A percentile compares a stretch with the other conserved stretches of the same genome.
Evolutionary conservation across 2,797 vertebrate genomes (phyloP).

Genomic region (Pseudotriccus pelzelni): DNA sequence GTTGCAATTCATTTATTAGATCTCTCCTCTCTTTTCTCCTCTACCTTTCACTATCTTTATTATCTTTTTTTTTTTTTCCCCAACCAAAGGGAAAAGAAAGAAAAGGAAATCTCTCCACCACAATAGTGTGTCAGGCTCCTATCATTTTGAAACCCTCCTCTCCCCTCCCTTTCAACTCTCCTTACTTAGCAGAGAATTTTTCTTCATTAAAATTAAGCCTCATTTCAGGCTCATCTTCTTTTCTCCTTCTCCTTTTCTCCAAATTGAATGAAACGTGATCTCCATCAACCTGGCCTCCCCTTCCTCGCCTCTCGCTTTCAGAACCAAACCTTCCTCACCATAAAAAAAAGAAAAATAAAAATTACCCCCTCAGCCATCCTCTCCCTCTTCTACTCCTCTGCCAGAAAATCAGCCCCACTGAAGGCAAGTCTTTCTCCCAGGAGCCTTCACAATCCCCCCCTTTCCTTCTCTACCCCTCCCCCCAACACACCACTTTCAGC

Average conservation of each 20-base stretch:
- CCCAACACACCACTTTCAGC: background rate
- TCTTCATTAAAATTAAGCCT: slow-evolving; percentile 79
- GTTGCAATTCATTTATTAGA: slow-evolving; percentile 9
- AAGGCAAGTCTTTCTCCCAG: background rate
- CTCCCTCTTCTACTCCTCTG: background rate
- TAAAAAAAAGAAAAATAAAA: background rate
- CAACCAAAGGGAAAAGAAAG: slow-evolving; percentile 41
- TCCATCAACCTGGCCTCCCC: slow-evolving; percentile 47
- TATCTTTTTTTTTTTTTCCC: background rate
- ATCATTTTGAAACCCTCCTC: slow-evolving; percentile 49
- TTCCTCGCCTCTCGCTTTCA: slow-evolving; percentile 48
- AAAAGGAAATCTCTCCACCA: slow-evolving; percentile 57
- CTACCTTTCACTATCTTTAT: slow-evolving; percentile 9
- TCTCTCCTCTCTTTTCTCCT: background rate
- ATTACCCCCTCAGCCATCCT: background rate
- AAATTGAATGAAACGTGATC: slow-evolving; percentile 63
- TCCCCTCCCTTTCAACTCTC: slow-evolving; percentile 70
- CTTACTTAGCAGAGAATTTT: slow-evolving; percentile 71
- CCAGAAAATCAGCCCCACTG: background rate
- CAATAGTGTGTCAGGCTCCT: slow-evolving; percentile 55
- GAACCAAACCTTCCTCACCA: slow-evolving; percentile 36
- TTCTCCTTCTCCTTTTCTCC: slow-evolving; percentile 67
- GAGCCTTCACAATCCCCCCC: background rate
- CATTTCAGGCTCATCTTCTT: slow-evolving; percentile 73
- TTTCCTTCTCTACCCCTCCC: background rate